Base-by-base conservation (phyloP, 1,140 invertebrate species). In the Leptinotarsa texana region DNA sequence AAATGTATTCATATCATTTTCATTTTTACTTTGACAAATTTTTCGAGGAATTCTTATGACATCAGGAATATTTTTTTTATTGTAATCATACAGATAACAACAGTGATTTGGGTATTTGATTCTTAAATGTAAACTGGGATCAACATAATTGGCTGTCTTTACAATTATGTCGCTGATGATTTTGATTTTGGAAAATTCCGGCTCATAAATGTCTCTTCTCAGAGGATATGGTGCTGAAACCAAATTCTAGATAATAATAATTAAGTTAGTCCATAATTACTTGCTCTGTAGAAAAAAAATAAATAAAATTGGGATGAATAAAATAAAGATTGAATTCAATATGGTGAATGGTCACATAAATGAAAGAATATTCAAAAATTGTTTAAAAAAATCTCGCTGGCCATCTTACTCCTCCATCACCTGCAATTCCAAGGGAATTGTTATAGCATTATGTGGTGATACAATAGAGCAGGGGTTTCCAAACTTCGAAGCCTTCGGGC, bases 11-110 rank as follows among this genome's bases (percentile, higher is more conserved):
- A 57, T 57, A 8, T 57, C 51, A 42, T 57, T 18, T 17, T 18
- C 15, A 57, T 18, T 17, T 57, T n/a, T 57, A 18, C 51, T 57
- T 18, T 57, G 51, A 22, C 69, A 61, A 71, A 71, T 57, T 71
- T 71, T 61, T 57, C 69, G 33, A 63, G 69, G 48, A n/a, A 76
- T 69, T n/a, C 67, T 22, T 17, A 27, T 73, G 11, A 76, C 27
- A 13, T 66, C 49, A 5, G 75, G 75, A 22, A 42, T 61, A 17
- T 22, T 42, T 68, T 63, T 69, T 57, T 62, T 69, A 47, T 62
- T 21, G 67, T 72, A 76, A 68, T 68, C n/a, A 62, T 72, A 76
- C 17, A 76, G 21, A 57, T 66, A 76, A 8, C n/a, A 62, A 51
- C 66, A 13, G 13, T 73, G 27, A 66, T 68, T 48, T 15, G 69